Evolutionary conservation across 2,888 invertebrate species (phyloP), one percentile per base, ranked within the genome.

Genomic region (Noctua janthe): DNA sequence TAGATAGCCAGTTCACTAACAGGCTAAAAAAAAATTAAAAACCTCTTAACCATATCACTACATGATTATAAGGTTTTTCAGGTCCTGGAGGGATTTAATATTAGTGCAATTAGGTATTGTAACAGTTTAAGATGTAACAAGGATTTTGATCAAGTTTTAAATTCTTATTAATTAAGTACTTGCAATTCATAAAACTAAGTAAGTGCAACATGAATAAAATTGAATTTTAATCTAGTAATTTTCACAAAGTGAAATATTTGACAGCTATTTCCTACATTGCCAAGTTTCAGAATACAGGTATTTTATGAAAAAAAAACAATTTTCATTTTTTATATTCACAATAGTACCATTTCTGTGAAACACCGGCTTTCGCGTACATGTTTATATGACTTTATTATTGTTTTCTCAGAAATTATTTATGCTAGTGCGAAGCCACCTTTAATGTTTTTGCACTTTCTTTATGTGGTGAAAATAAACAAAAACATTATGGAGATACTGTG

Each of bases 321-420:
- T 0, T 47, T 69, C 3, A 8, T 47, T 47, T 7, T 69, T 69
- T n/a, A 69, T 35, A 17, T 15, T 54, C 35, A 3, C 39, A 7
- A 29, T 13, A 17, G n/a, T n/a, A 49, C 43, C 13, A 23, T 56
- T 66, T 56, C 39, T 39, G 15, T 17, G 2, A 84, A 47, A 71
- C 20, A 81, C 17, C 39, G 11, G 13, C 59, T 54, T 54, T 39
- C 17, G 8, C 29, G 8, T 20, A 35, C 43, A 70, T 64, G 51
- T 73, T 81, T 67, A 75, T 71, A 20, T 49, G 43, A 29, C 39
- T 67, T 8, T 84, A 23, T 59, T 56, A 43, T 39, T 69, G 56
- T 72, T 76, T 66, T 70, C 64, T 20, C 15, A n/a, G 35, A 64
- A 51, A 20, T n/a, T 59, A 54, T 86, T 69, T 69, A 73, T 82